These are phyloP conservation scores for Xiphydria camelus DNA, from an alignment of 2,888 invertebrate genomes.

Conservation along the genomic window DNA sequence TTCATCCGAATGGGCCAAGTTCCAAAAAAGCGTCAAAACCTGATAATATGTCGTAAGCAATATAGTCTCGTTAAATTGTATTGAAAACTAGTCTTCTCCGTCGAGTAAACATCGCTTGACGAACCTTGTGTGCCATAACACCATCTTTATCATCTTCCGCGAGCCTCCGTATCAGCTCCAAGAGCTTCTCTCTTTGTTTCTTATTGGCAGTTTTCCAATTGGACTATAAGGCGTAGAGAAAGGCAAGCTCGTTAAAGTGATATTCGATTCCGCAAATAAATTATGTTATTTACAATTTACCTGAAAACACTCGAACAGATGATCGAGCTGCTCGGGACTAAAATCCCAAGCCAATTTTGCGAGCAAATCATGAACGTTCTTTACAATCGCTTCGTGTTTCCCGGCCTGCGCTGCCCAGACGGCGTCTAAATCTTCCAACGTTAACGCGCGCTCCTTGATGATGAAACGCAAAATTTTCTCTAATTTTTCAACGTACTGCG, in stretches of 20 bases:
- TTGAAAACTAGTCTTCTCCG: neutral
- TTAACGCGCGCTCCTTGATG: slow-evolving; percentile 89
- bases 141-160: slow-evolving; percentile 99
- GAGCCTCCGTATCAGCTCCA: slow-evolving; percentile 91
- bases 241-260: no score
- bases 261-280: slow-evolving; percentile 10
- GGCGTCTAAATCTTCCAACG: slow-evolving; percentile 88
- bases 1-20: slow-evolving; percentile 93
- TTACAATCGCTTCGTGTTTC: slow-evolving; percentile 97
- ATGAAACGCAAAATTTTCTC: slow-evolving; percentile 97
- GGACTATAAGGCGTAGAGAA: slow-evolving; percentile 59
- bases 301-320: slow-evolving; percentile 96
- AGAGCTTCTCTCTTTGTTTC: slow-evolving; percentile 91
- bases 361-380: slow-evolving; percentile 93
- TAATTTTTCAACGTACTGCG: slow-evolving; percentile 95
- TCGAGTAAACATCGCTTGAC: slow-evolving; percentile 10
- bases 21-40: slow-evolving; percentile 94
- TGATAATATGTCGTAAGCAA: slow-evolving; percentile 40
- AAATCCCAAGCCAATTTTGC: slow-evolving; percentile 99
- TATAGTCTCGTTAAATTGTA: neutral
- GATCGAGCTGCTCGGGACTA: slow-evolving; percentile 94
- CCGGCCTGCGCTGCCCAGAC: slow-evolving; percentile 97
- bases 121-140: slow-evolving; percentile 95
- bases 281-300: no score
- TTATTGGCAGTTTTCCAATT: slow-evolving; percentile 96